Percentiles rank a stretch among this genome's conserved stretches.
These are phyloP conservation scores for Strongylocentrotus purpuratus DNA, from an alignment of 35 echinoderm and acorn worm species.

Conservation along the genomic window DNA sequence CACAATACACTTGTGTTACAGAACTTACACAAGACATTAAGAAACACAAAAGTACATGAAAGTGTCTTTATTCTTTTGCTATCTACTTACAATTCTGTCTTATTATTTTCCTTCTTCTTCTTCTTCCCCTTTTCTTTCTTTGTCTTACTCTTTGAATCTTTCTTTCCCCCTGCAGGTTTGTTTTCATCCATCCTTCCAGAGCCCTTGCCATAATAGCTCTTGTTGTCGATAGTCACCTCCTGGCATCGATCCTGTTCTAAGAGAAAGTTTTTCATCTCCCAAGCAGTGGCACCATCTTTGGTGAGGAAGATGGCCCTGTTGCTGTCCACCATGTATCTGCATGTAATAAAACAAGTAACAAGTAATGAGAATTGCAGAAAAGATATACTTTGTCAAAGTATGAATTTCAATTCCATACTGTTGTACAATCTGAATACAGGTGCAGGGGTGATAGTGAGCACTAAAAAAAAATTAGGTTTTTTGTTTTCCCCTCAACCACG, in stretches of 20 bases:
- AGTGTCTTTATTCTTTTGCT: neutral
- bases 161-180: neutral
- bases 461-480: too few relatives aligned
- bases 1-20: neutral
- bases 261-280: constrained; percentile 98
- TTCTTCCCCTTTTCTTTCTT: constrained; percentile 25
- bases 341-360: neutral
- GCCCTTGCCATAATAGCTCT: constrained; percentile 85
- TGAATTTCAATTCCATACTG: neutral
- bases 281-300: constrained; percentile 82
- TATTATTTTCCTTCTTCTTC: constrained; percentile 40
- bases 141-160: constrained; percentile 1
- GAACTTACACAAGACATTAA: neutral
- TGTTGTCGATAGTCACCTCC: constrained; percentile 87
- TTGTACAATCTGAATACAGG: neutral
- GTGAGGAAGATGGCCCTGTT: constrained; percentile 74
- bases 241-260: constrained; percentile 83
- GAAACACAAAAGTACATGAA: neutral
- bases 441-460: too few relatives aligned
- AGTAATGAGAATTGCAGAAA: neutral
- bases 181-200: constrained; percentile 69
- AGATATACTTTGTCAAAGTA: neutral
- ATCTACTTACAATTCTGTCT: constrained; percentile 40
- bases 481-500: too few relatives aligned
- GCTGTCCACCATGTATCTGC: constrained; percentile 79